Conservation (phyloP, 2,797 vertebrate species). For the Etheostoma perlongum region DNA sequence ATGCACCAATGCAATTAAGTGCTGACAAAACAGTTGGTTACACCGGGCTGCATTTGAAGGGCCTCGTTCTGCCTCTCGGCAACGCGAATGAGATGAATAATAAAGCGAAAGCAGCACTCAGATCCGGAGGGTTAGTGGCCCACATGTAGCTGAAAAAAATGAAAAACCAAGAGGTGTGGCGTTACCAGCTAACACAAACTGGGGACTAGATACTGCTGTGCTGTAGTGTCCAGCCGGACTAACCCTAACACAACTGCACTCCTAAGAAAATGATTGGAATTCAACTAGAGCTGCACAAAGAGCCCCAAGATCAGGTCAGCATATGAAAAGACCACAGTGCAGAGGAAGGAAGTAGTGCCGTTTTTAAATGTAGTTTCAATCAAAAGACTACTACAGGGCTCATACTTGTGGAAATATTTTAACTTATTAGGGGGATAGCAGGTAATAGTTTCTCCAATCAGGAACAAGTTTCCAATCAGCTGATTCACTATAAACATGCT, state of each 20-base stretch:
- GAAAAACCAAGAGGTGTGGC: slow-evolving; percentile 23
- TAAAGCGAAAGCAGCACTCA: slow-evolving; percentile 42
- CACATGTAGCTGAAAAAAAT: slow-evolving; percentile 8
- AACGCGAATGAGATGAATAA: slow-evolving; percentile 48
- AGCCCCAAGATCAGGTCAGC: background rate
- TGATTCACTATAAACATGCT: no score
- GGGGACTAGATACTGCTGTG: slow-evolving; percentile 21
- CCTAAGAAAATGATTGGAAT: slow-evolving; percentile 12
- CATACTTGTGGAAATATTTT: background rate
- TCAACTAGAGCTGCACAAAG: slow-evolving; percentile 1
- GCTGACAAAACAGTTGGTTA: slow-evolving; percentile 53
- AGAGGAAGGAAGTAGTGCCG: no score
- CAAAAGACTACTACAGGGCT: background rate
- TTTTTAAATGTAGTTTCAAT: background rate
- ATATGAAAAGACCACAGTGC: background rate
- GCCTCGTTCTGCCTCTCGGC: slow-evolving; percentile 41
- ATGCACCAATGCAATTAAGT: slow-evolving; percentile 51
- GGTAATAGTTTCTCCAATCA: no score
- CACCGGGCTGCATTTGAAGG: slow-evolving; percentile 34
- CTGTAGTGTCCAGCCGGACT: background rate
- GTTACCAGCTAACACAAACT: slow-evolving; percentile 38
- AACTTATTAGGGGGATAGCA: background rate
- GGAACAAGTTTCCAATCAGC: no score
- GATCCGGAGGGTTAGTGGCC: slow-evolving; percentile 37
- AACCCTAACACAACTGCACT: slow-evolving; percentile 3